A percentile compares a stretch with the other conserved stretches of the same genome.
Conservation (phyloP, 1,140 invertebrate genomes). For the Saccostrea cuccullata region DNA sequence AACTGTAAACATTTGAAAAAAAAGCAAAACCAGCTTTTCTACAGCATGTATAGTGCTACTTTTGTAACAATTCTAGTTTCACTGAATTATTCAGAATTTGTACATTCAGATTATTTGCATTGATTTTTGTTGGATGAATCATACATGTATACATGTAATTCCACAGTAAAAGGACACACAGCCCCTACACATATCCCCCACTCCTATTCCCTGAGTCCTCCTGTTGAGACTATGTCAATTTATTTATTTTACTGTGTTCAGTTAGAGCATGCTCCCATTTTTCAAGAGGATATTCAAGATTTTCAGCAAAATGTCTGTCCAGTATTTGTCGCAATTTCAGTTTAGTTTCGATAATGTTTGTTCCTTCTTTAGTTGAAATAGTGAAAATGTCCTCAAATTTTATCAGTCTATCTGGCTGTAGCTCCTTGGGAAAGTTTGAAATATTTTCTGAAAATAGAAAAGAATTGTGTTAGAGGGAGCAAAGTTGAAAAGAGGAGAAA, state of each 20-base stretch:
- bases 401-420: constrained; percentile 84
- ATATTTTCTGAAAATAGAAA: constrained; percentile 64
- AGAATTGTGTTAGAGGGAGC: background rate
- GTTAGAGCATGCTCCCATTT: constrained; percentile 23
- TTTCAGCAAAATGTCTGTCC: constrained; percentile 64
- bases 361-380: constrained; percentile 73
- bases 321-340: constrained; percentile 66
- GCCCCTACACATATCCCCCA: too few relatives aligned
- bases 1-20: too few relatives aligned
- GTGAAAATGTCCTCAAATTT: constrained; percentile 84
- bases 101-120: too few relatives aligned
- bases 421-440: constrained; percentile 81
- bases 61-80: too few relatives aligned
- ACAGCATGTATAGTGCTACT: too few relatives aligned
- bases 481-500: background rate
- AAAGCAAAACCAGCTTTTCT: too few relatives aligned
- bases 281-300: constrained; percentile 1
- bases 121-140: too few relatives aligned
- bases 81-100: too few relatives aligned
- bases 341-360: constrained; percentile 69
- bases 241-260: constrained; percentile 17
- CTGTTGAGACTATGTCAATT: background rate
- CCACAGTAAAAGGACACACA: too few relatives aligned
- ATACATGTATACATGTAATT: too few relatives aligned
- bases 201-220: background rate